Percentiles rank a stretch among this genome's conserved stretches.
These are phyloP conservation scores for Sula dactylatra DNA, from an alignment of 2,113 vertebrate genomes.

Conservation along the genomic window DNA sequence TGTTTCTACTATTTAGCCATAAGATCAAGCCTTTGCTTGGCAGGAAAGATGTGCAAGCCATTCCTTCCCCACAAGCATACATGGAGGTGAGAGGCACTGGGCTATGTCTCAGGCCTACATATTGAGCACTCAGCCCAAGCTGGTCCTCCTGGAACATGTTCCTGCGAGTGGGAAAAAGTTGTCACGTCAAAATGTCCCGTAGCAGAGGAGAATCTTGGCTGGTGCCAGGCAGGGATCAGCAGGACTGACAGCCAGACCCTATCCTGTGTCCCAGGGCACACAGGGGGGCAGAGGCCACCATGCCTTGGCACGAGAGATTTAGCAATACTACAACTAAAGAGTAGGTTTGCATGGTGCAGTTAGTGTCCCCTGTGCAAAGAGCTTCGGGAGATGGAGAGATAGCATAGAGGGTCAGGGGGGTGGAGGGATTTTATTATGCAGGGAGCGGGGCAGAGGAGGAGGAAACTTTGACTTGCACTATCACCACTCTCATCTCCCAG, in stretches of 20 bases:
- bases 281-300: neutral
- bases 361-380: no score
- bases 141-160: neutral
- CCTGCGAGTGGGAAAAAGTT: neutral
- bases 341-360: neutral
- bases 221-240: neutral
- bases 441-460: neutral
- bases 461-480: neutral
- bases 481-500: neutral
- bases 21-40: neutral
- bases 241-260: neutral
- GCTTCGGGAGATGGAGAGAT: neutral
- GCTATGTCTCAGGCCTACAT: neutral
- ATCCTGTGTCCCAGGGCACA: neutral
- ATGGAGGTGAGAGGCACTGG: neutral
- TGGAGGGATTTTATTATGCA: neutral
- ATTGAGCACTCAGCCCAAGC: neutral
- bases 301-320: neutral
- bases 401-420: neutral
- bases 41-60: neutral
- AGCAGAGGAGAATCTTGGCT: neutral
- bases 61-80: neutral
- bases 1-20: neutral
- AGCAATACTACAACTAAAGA: neutral
- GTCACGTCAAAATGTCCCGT: neutral